Base-by-base conservation (phyloP, 2,888 invertebrate species). In the Bombylius major region DNA sequence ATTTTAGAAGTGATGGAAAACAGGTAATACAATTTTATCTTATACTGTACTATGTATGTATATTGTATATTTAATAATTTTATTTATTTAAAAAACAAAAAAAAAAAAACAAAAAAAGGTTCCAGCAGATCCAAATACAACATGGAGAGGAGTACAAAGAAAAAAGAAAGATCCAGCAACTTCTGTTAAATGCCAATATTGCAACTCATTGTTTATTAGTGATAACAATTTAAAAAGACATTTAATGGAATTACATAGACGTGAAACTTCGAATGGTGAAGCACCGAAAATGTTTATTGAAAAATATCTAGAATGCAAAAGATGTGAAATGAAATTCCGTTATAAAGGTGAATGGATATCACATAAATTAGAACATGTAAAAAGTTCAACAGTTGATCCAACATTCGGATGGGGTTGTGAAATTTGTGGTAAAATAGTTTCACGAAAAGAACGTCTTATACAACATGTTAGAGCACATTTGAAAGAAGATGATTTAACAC, bases 1-100 rank as follows among this genome's bases (percentile, higher is more conserved):
- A 75, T 70, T 75, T 75, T 67, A 70, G 75, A 66, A 71, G 71
- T 70, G 75, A 74, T 69, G 71, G 71, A 66, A 73, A 73, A 69
- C 73, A 73, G 71, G 73, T 73, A 70, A 71, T 70, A 46, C 11
- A 11, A 33, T 13, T 47, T 51, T 66, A 23, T 23, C 23, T 23
- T 23, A 23, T 23, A 3, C 3, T 23, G 3, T 23, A 23, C 3
- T 23, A 23, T 23, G 23, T 23, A 23, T 23, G 3, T 23, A 23
- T 14, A 5, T 46, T 23, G 3, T 23, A 23, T 14, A 5, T 46
- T 46, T 39, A 9, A 9, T 3, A 7, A 39, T n/a, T 53, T 53
- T 34, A 5, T 47, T 47, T 47, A 5, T 32, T 31, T 23, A 2
- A 51, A 44, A 8, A 39, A 39, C 7, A 39, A 39, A 39, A 9